A percentile compares a stretch with the other conserved stretches of the same genome.
Evolutionary conservation across 2,113 vertebrate species (phyloP).

Genomic region (Rhea americana): DNA sequence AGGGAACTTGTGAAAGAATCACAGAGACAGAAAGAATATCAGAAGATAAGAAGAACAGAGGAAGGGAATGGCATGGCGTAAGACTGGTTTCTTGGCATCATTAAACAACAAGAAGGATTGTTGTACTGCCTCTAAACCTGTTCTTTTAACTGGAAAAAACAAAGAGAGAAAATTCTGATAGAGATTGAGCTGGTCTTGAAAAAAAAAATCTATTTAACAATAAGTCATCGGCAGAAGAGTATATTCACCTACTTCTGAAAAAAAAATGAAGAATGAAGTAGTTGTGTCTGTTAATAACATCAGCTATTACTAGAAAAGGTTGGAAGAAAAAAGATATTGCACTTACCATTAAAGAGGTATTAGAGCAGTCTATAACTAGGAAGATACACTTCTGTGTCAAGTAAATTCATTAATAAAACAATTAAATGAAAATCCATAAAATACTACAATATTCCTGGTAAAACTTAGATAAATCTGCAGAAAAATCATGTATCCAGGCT

Average conservation of each 20-base stretch:
- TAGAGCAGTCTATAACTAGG: not conserved
- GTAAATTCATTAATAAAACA: not conserved
- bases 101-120: not conserved
- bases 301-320: not conserved
- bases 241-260: not conserved
- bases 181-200: not conserved
- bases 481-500: not conserved
- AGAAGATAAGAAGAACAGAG: not conserved
- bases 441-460: not conserved
- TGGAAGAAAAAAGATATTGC: not conserved
- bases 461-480: not conserved
- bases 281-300: not conserved
- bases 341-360: not conserved
- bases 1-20: constrained; percentile 2
- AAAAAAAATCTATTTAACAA: not conserved
- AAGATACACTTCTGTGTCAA: not conserved
- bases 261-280: not conserved
- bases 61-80: not conserved
- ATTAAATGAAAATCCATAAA: not conserved
- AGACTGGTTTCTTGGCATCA: not conserved
- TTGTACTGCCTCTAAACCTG: not conserved
- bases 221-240: not conserved
- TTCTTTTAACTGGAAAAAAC: not conserved
- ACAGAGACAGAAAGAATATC: not conserved
- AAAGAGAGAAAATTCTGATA: not conserved